These are phyloP conservation scores for Priocnemis perturbator DNA, from an alignment of 2,888 invertebrate species.

Conservation along the genomic window DNA sequence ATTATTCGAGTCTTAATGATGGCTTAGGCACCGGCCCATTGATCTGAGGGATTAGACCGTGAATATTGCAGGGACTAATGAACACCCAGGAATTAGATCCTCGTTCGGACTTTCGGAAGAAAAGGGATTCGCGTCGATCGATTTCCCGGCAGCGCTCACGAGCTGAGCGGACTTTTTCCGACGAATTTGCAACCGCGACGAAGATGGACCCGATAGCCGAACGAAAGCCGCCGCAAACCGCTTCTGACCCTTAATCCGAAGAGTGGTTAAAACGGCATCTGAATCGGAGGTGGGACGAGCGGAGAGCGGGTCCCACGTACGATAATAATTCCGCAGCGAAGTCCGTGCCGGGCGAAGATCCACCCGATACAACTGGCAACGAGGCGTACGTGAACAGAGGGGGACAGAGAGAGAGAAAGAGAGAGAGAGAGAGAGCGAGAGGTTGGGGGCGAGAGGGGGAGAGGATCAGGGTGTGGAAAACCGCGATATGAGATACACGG, in stretches of 20 bases:
- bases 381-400: not conserved
- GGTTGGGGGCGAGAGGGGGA: not conserved
- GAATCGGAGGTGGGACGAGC: too few relatives aligned
- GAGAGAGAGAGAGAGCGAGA: not conserved
- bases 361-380: too few relatives aligned
- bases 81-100: conserved; percentile 68
- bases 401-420: not conserved
- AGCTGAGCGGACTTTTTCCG: not conserved
- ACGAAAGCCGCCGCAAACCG: too few relatives aligned
- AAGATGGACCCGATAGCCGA: too few relatives aligned
- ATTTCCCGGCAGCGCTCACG: not conserved
- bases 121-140: conserved; percentile 44
- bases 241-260: too few relatives aligned
- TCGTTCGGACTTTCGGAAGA: conserved; percentile 55
- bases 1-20: conserved; percentile 76
- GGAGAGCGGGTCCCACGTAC: not conserved
- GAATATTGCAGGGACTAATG: conserved; percentile 74
- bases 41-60: conserved; percentile 74
- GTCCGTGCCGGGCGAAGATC: too few relatives aligned
- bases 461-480: conserved; percentile 25
- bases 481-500: conserved; percentile 41
- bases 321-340: too few relatives aligned
- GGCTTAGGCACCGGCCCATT: conserved; percentile 73
- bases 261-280: too few relatives aligned
- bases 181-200: not conserved